A percentile compares a stretch with the other conserved stretches of the same genome.
Conservation (phyloP, 1,140 invertebrate genomes). For the Drosophila burlai region DNA sequence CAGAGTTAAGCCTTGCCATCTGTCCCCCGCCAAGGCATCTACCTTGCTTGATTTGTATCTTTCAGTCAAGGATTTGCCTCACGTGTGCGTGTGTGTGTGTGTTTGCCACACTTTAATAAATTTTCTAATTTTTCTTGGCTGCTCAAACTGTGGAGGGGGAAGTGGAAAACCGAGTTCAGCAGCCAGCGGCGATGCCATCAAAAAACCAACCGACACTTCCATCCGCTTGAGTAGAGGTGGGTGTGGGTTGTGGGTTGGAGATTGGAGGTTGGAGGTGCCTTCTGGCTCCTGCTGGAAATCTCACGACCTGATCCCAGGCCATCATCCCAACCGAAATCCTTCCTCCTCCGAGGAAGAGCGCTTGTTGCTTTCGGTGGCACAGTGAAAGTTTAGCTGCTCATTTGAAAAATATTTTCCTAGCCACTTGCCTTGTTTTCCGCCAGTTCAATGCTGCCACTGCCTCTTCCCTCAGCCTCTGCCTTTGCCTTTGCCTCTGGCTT, state of each 20-base stretch:
- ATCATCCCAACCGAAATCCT: not conserved
- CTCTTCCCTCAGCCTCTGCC: not conserved
- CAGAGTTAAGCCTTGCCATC: conserved; percentile 32
- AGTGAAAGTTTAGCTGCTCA: conserved; percentile 48
- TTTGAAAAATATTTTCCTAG: conserved; percentile 51
- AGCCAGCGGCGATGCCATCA: conserved; percentile 58
- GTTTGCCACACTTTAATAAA: conserved; percentile 67
- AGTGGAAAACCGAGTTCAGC: not conserved
- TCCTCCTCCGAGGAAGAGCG: not conserved
- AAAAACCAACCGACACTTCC: conserved; percentile 46
- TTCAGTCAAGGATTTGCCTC: conserved; percentile 16
- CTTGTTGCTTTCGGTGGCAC: conserved; percentile 38
- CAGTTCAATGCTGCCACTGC: conserved; percentile 25
- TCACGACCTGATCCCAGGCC: conserved; percentile 29
- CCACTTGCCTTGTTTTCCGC: conserved; percentile 29
- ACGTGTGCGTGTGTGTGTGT: not conserved
- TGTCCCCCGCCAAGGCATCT: not conserved
- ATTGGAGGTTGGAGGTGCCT: not conserved
- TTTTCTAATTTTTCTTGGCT: conserved; percentile 75
- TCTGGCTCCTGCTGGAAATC: conserved; percentile 28
- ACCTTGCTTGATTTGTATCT: conserved; percentile 18
- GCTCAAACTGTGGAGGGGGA: conserved; percentile 23
- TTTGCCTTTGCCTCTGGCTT: conserved; percentile 20
- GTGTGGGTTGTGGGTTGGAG: not conserved
- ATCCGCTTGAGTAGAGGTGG: not conserved